Evolutionary conservation across 2,888 invertebrate species (phyloP), one percentile per base, ranked within the genome.

Genomic region (Tiliacea citrago): DNA sequence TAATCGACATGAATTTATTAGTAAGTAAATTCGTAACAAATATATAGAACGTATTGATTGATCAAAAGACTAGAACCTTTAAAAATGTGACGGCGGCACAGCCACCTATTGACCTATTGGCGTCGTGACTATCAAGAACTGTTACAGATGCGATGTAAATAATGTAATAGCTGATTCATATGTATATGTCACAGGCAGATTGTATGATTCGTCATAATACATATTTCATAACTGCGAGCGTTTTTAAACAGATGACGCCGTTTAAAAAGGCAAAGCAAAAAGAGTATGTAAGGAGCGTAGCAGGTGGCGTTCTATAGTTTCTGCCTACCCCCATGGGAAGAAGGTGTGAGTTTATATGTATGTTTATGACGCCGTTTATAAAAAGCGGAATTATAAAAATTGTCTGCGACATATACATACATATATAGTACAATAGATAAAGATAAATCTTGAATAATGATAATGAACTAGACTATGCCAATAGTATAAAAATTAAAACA

Each of bases 371-470:
- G 39, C 39, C 39, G 39, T 39, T 39, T 39, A 0, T 39, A 39
- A 39, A 39, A 39, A 39, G 6, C 39, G 2, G 39, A 4, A 39
- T 39, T 5, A 29, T 29, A 29, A 1, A 39, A 39, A 39, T 39
- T 39, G 2, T 5, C 39, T 39, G 39, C 2, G 39, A 39, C 35
- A 35, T 35, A 35, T 35, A n/a, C n/a, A n/a, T 35, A 35, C 5
- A 45, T 13, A 21, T 21, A 57, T 7, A 13, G 51, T 2, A 70
- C 45, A 80, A 80, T 66, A 21, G 21, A 74, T 39, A 66, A 13
- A 66, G 75, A 81, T 66, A 77, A 80, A 80, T 77, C 58, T 65
- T 73, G 7, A 79, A 49, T 61, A 61, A 58, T 51, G 45, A 47
- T 72, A 60, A 45, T 24, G 1, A 55, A 63, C 29, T n/a, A 24